Percentiles rank a stretch among this genome's conserved stretches.
phyloP scores from a whole-genome alignment of 1,140 invertebrate species.

The Leptinotarsa texana region DNA sequence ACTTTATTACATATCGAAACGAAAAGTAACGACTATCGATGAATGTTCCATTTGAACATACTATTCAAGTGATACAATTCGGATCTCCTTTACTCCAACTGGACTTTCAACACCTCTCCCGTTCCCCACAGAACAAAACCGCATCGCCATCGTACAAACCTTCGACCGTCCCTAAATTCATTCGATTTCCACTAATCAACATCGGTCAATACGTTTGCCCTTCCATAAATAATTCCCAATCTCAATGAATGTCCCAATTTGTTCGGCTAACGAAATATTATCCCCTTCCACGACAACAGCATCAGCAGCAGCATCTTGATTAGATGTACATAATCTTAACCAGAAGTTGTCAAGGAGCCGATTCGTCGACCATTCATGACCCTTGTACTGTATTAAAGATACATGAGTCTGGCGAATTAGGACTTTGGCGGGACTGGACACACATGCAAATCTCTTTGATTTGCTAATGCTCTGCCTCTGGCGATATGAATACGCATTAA shows the following conservation, averaged over 20 bases:
- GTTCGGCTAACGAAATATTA: constrained; percentile 26
- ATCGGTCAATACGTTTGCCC: constrained; percentile 28
- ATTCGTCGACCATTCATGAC: constrained; percentile 33
- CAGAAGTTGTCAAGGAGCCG: constrained; percentile 39
- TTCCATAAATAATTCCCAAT: constrained; percentile 32
- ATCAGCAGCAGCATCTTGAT: constrained; percentile 22
- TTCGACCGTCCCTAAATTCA: constrained; percentile 20
- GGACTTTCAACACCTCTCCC: not conserved
- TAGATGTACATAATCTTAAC: constrained; percentile 36
- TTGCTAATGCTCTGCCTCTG: constrained; percentile 39
- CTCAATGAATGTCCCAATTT: constrained; percentile 31
- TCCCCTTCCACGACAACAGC: not conserved
- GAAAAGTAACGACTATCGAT: no score
- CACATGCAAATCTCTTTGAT: constrained; percentile 44
- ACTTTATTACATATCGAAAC: no score
- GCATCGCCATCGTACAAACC: constrained; percentile 15
- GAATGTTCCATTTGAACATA: no score
- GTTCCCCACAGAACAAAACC: constrained; percentile 18
- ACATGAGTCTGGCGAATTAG: constrained; percentile 30
- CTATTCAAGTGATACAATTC: not conserved
- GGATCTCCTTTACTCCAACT: not conserved
- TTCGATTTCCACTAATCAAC: constrained; percentile 31
- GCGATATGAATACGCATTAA: constrained; percentile 44
- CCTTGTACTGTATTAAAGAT: constrained; percentile 37
- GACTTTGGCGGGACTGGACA: constrained; percentile 29